phyloP scores from a whole-genome alignment of 2,797 vertebrate genomes.

The Leucoraja ocellata region DNA sequence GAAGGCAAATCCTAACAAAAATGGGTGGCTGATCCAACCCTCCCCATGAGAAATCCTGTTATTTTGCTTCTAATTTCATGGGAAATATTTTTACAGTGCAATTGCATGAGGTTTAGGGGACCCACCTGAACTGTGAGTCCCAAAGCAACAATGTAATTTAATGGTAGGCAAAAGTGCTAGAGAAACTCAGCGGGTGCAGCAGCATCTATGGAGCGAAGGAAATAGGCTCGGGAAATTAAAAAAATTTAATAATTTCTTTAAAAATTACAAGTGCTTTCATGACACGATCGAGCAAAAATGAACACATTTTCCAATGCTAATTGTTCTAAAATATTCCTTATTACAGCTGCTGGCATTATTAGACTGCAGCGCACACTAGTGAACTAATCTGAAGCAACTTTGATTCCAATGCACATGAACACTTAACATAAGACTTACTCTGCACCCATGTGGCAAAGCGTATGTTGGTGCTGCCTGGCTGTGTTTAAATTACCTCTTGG shows the following conservation, averaged over 20 bases:
- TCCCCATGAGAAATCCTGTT: background rate
- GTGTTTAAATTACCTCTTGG: background rate
- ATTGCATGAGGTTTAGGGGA: background rate
- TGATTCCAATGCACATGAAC: background rate
- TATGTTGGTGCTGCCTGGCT: background rate
- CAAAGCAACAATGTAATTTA: background rate
- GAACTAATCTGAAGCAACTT: background rate
- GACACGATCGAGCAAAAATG: background rate
- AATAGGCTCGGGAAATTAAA: too few species aligned
- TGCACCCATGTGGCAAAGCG: background rate
- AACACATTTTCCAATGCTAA: background rate
- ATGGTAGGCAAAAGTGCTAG: background rate
- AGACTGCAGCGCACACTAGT: background rate
- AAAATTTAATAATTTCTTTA: conserved; percentile 3
- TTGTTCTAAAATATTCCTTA: background rate
- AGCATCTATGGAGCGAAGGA: too few species aligned
- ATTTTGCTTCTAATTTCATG: conserved; percentile 22
- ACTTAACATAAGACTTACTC: background rate
- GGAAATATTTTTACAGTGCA: background rate
- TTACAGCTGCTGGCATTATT: background rate
- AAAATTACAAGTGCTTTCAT: background rate
- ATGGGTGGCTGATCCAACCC: background rate
- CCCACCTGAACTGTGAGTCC: background rate
- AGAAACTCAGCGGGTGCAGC: too few species aligned
- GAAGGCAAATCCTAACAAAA: background rate